A percentile compares a stretch with the other conserved stretches of the same genome.
Conservation (phyloP, 2,888 invertebrate species). For the Erebia epiphron region DNA sequence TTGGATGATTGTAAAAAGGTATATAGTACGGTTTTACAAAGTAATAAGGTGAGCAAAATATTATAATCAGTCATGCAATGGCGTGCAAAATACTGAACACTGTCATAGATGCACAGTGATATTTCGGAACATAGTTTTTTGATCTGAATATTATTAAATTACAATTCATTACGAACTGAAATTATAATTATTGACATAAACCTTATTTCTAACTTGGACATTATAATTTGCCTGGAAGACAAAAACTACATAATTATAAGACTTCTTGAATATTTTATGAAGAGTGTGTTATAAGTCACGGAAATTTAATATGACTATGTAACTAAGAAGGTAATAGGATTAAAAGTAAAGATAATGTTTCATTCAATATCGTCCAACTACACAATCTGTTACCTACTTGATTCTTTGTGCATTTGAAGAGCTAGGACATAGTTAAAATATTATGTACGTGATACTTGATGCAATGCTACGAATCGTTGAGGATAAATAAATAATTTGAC, state of each 20-base stretch:
- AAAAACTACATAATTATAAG: neutral
- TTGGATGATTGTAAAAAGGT: too few relatives aligned
- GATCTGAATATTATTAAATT: too few relatives aligned
- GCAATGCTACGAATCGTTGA: conserved; percentile 10
- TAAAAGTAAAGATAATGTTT: conserved; percentile 6
- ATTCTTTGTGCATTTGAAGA: conserved; percentile 2
- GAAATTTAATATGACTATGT: conserved; percentile 7
- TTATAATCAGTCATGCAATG: too few relatives aligned
- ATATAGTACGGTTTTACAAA: too few relatives aligned
- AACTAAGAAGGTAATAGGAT: conserved; percentile 10
- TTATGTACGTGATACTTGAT: neutral
- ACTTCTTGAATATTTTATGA: neutral
- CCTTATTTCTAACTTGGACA: neutral
- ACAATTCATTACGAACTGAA: neutral
- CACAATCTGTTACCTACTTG: neutral
- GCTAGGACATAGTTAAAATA: conserved; percentile 12
- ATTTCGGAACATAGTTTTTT: too few relatives aligned
- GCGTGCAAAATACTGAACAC: too few relatives aligned
- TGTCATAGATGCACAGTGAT: too few relatives aligned
- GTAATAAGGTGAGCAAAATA: too few relatives aligned
- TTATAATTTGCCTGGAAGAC: too few relatives aligned
- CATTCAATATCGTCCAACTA: conserved; percentile 1
- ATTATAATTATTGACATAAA: neutral
- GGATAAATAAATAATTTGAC: conserved; percentile 16
- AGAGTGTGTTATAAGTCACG: neutral